Percentiles rank a stretch among this genome's conserved stretches.
Evolutionary conservation across 2,113 vertebrate genomes (phyloP).

Genomic region (Erythrocercus mccallii): DNA sequence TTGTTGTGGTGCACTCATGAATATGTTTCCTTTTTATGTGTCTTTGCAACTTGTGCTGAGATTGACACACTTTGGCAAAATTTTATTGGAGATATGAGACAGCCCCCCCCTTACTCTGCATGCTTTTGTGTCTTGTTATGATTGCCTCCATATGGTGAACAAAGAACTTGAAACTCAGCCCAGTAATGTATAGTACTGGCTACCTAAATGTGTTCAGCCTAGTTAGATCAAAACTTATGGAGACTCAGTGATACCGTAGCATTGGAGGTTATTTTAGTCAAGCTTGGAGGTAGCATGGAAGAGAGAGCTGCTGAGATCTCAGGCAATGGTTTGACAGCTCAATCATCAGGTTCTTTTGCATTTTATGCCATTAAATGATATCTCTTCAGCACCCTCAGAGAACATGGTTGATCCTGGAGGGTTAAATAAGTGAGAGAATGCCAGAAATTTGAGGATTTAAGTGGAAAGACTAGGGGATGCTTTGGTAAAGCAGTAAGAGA

Average conservation of each 20-base stretch:
- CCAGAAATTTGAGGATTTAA: background rate
- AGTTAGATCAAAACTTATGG: conserved; percentile 63
- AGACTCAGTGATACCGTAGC: conserved; percentile 42
- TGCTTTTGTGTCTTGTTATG: conserved; percentile 55
- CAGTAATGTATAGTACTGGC: conserved; percentile 69
- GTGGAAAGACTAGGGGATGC: background rate
- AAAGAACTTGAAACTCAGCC: conserved; percentile 69
- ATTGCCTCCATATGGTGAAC: conserved; percentile 67
- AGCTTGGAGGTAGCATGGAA: background rate
- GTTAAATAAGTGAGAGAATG: background rate
- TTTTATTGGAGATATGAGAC: conserved; percentile 65
- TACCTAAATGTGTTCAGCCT: conserved; percentile 67
- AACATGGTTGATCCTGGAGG: background rate
- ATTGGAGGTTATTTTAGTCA: conserved; percentile 58
- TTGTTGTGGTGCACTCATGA: conserved; percentile 67
- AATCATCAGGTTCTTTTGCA: background rate
- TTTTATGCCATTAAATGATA: background rate
- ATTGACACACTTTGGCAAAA: conserved; percentile 67
- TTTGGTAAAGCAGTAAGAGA: background rate
- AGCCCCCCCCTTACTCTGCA: conserved; percentile 56
- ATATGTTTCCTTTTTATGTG: conserved; percentile 63
- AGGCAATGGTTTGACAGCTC: conserved; percentile 5
- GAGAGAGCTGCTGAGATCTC: conserved; percentile 17
- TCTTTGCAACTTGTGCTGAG: conserved; percentile 65
- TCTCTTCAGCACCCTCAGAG: background rate